Percentiles rank a stretch among this genome's conserved stretches.
Evolutionary conservation across 2,797 vertebrate genomes (phyloP).

Genomic region (Sarcophilus harrisii): DNA sequence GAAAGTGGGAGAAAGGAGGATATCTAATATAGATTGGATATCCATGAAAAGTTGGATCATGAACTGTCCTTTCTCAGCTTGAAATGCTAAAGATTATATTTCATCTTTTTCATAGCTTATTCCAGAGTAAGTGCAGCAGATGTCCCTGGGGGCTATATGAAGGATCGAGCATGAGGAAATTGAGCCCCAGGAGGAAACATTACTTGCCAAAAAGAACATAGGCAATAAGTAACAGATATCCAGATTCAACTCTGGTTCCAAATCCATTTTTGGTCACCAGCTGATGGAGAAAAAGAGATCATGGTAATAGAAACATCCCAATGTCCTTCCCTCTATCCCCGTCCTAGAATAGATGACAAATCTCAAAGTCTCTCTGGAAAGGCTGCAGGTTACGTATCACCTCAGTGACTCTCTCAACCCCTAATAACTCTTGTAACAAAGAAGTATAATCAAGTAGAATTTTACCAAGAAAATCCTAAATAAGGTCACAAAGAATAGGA

Average conservation of each 20-base stretch:
- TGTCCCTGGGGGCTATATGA: background rate
- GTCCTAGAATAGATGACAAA: background rate
- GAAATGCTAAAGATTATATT: background rate
- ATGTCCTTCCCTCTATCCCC: background rate
- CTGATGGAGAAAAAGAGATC: background rate
- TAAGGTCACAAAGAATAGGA: too few species aligned
- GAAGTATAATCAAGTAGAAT: background rate
- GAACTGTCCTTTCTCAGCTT: background rate
- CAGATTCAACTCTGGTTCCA: background rate
- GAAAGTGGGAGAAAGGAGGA: background rate
- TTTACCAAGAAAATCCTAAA: too few species aligned
- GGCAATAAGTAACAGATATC: background rate
- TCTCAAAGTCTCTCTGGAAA: background rate
- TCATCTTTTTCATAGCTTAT: background rate
- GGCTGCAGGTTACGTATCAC: background rate
- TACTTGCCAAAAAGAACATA: background rate
- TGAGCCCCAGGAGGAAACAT: background rate
- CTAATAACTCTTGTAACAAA: background rate
- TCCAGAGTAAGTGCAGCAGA: background rate
- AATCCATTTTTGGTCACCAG: background rate
- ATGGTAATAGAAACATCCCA: background rate
- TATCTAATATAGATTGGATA: background rate
- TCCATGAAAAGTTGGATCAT: background rate
- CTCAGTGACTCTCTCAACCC: background rate
- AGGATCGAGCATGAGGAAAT: background rate